Percentiles rank a stretch among this genome's conserved stretches.
These are phyloP conservation scores for Gasterosteus nipponicus DNA, from an alignment of 2,113 vertebrate species.

Conservation along the genomic window DNA sequence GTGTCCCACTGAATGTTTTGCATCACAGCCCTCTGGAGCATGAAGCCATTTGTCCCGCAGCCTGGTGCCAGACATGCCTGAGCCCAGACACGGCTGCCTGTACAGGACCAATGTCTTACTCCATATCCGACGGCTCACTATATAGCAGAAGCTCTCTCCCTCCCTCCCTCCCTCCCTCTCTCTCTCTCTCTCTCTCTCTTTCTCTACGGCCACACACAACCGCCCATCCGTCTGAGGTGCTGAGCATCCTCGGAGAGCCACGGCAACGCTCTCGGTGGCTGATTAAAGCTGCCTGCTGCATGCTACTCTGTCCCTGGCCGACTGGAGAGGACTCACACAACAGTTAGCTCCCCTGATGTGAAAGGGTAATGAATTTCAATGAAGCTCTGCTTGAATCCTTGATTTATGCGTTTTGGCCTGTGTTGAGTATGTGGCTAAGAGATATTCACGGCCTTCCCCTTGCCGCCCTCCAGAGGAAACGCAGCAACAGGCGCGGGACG, in stretches of 20 bases:
- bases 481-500: conserved; percentile 42
- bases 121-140: conserved; percentile 35
- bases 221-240: conserved; percentile 64
- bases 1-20: conserved; percentile 64
- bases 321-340: conserved; percentile 63
- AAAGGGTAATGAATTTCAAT: conserved; percentile 80
- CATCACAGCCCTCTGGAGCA: conserved; percentile 65
- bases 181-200: conserved; percentile 12
- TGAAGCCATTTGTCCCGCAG: conserved; percentile 71
- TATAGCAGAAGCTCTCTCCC: conserved; percentile 43
- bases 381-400: conserved; percentile 76
- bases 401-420: conserved; percentile 74
- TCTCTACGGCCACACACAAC: conserved; percentile 20
- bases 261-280: conserved; percentile 49
- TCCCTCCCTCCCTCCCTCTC: conserved; percentile 4
- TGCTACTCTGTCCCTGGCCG: conserved; percentile 56
- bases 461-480: conserved; percentile 60
- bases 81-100: conserved; percentile 29
- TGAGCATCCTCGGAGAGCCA: conserved; percentile 63
- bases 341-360: conserved; percentile 76
- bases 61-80: conserved; percentile 59
- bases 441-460: conserved; percentile 69
- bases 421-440: conserved; percentile 71
- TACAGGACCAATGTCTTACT: conserved; percentile 40
- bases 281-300: conserved; percentile 75